These are phyloP conservation scores for Drosophila nigricruria DNA, from an alignment of 2,888 invertebrate genomes.

Conservation along the genomic window DNA sequence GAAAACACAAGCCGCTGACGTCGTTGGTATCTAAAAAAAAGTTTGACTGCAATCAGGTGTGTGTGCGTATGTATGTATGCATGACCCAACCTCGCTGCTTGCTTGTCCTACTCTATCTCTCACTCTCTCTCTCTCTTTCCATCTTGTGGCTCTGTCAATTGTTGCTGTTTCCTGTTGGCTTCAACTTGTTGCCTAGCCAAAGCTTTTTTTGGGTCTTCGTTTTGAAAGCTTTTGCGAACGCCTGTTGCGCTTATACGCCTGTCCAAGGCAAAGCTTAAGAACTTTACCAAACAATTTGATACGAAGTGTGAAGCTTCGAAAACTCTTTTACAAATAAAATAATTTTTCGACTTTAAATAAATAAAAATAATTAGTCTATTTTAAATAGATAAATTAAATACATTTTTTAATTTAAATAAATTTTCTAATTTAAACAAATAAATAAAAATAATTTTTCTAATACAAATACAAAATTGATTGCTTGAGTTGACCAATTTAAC, in stretches of 20 bases:
- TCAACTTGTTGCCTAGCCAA: constrained; percentile 72
- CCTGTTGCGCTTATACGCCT: constrained; percentile 52
- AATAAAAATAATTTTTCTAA: background rate
- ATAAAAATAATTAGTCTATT: background rate
- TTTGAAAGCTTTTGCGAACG: constrained; percentile 56
- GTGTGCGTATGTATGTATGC: constrained; percentile 6
- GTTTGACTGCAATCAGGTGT: constrained; percentile 38
- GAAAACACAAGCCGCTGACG: constrained; percentile 31
- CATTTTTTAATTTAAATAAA: no score
- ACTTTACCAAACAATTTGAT: constrained; percentile 1
- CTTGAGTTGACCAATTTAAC: constrained; percentile 3
- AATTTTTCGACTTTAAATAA: no score
- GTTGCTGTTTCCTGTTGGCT: constrained; percentile 48
- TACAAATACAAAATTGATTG: background rate
- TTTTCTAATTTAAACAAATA: background rate
- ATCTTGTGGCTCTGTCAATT: constrained; percentile 2
- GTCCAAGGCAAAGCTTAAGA: constrained; percentile 21
- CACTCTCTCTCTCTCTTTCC: constrained; percentile 23
- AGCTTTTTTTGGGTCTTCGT: constrained; percentile 35
- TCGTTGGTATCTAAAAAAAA: constrained; percentile 33
- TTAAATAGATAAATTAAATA: no score
- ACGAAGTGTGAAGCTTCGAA: background rate
- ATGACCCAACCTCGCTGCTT: constrained; percentile 13
- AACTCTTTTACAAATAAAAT: background rate
- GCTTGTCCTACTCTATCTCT: background rate